Base-by-base conservation (phyloP, 2,113 vertebrate species). In the Phaethon lepturus region DNA sequence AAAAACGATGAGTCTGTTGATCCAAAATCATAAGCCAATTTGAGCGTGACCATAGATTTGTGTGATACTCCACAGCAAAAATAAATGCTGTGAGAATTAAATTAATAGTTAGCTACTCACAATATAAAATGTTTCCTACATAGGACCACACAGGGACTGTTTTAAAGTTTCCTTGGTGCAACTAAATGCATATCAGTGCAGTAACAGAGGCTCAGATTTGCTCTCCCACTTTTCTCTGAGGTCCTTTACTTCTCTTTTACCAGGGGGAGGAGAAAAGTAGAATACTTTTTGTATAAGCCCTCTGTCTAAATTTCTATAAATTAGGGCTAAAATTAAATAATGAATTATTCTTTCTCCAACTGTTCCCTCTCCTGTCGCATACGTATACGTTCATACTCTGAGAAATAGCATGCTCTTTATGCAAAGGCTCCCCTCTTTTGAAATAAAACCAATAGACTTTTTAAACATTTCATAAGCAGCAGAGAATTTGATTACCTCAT, bases 401-500 rank as follows among this genome's bases (percentile, higher is more conserved):
- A 78, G 80, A 97, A 95, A 85, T 17, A 94, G 55, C 73, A n/a
- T 28, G 18, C 2, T 93, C 22, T 75, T 78, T 55, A 55, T 75
- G 88, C 56, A 81, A 68, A 92, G 44, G 15, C 79, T 93, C 40
- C 42, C 44, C 64, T 93, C 71, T 90, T 95, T 78, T 90, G 79
- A 93, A 93, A 75, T 86, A 66, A 93, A 92, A 77, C 68, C 45
- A 66, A 58, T 86, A n/a, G 68, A n/a, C 63, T 88, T 72, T 79
- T 94, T 85, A 69, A 86, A 71, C 45, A 58, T 82, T 88, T 95
- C 69, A 55, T 60, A 59, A 9, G 26, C 79, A 26, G 4, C 28
- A 13, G 81, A 67, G 86, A 96, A 93, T 92, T 90, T 76, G 56
- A 78, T 96, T 97, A 92, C 60, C 76, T 96, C 90, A 88, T 85